Base-by-base conservation (phyloP, 2,888 invertebrate genomes). In the Tetragonula carbonaria region DNA sequence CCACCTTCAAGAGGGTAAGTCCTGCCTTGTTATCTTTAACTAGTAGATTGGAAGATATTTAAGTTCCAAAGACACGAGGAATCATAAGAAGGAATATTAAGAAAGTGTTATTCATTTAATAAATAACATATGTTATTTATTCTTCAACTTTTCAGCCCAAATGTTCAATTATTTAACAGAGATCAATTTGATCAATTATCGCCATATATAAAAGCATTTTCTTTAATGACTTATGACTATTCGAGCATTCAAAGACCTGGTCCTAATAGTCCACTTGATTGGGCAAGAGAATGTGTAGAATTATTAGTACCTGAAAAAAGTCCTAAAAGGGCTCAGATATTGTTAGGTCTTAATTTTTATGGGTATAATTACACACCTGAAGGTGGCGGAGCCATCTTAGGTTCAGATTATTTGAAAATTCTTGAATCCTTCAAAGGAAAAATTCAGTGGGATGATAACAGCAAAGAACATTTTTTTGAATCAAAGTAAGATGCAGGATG, bases 141-240 rank as follows among this genome's bases (percentile, higher is more conserved):
- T 71, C n/a, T 55, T 72, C n/a, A 21, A 80, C 50, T 55, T 91
- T 91, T 75, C 81, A 94, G 94, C 16, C 80, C 87, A 38, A 90
- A 91, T 78, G 91, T 92, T 11, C 97, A 97, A 91, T 95, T 97
- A 90, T 98, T 98, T 94, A 96, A 96, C 53, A 95, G 96, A 78
- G 95, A 97, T 87, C 97, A 98, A 88, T 98, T 98, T 94, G 96
- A 97, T 91, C 96, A 96, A 70, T 95, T 99, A 73, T 96, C 97
- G 85, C 96, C 97, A 8, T 95, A 97, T 93, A 96, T 99, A 0
- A 97, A 97, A 91, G 97, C 97, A 45, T 98, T 99, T 93, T 98
- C 98, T 55, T 95, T 99, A n/a, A 99, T 99, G 99, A 99, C 99
- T 0, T 99, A 99, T 93, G 99, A 99, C 94, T 99, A 96, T 94